These are phyloP conservation scores for Ginglymostoma cirratum DNA, from an alignment of 2,113 vertebrate species.

Conservation along the genomic window DNA sequence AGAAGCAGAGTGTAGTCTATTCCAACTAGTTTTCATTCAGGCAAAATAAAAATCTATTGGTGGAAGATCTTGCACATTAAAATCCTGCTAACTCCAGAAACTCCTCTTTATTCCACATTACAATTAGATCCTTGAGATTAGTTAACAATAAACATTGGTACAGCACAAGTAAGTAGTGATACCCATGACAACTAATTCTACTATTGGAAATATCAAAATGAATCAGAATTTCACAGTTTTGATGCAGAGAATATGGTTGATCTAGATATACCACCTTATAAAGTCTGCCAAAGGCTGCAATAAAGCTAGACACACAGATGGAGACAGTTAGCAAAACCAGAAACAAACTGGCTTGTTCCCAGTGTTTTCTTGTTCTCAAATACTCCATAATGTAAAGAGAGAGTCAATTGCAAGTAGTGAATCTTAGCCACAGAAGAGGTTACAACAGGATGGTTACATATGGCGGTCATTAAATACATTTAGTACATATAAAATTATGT, in stretches of 20 bases:
- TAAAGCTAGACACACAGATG: not conserved
- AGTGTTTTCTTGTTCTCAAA: not conserved
- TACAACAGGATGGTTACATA: not conserved
- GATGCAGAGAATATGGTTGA: not conserved
- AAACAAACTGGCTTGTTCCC: conserved; percentile 12
- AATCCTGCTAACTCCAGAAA: not conserved
- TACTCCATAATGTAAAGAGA: not conserved
- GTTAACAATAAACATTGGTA: not conserved
- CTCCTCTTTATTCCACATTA: not conserved
- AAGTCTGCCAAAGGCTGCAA: conserved; percentile 3
- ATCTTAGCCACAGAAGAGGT: not conserved
- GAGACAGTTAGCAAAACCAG: conserved; percentile 4
- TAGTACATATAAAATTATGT: not conserved
- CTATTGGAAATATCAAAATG: not conserved
- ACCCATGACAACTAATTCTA: not conserved
- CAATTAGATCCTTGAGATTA: not conserved
- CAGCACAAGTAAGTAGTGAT: too few relatives aligned
- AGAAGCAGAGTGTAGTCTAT: not conserved
- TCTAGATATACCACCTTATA: not conserved
- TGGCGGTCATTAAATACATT: not conserved
- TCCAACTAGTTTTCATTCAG: not conserved
- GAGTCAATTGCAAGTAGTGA: not conserved
- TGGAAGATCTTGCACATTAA: not conserved
- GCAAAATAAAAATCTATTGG: not conserved
- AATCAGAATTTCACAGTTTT: conserved; percentile 2